A percentile compares a stretch with the other conserved stretches of the same genome.
Conservation (phyloP, 2,797 vertebrate genomes). For the Cryptoblepharus egeriae region DNA sequence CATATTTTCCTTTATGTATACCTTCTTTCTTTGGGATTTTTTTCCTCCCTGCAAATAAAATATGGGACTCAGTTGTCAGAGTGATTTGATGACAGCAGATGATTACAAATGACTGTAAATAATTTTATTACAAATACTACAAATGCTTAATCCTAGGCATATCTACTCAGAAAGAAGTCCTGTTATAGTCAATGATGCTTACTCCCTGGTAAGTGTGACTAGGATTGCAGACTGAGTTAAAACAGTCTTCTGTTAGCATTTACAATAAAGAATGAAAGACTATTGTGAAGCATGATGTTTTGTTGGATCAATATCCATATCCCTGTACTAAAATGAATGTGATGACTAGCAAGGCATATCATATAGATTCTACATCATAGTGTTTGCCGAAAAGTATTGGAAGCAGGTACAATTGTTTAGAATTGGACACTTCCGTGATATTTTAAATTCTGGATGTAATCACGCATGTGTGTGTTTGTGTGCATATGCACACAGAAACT, state of each 20-base stretch:
- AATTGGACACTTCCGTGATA: not conserved
- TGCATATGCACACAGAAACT: too few species aligned
- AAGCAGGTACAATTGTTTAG: not conserved
- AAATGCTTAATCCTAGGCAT: not conserved
- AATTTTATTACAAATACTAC: conserved; percentile 48
- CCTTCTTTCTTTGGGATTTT: not conserved
- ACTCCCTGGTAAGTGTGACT: too few species aligned
- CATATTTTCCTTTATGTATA: conserved; percentile 31
- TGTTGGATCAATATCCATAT: conserved; percentile 37
- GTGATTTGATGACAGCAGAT: conserved; percentile 59
- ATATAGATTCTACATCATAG: conserved; percentile 38
- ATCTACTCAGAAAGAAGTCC: too few species aligned
- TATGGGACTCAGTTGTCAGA: conserved; percentile 43
- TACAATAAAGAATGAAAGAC: conserved; percentile 39
- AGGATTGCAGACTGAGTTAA: conserved; percentile 7
- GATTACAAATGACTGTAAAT: too few species aligned
- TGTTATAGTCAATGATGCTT: too few species aligned
- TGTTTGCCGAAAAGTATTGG: not conserved
- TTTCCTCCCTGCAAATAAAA: conserved; percentile 39
- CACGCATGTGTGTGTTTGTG: too few species aligned
- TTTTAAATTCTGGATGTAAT: too few species aligned
- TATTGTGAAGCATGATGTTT: not conserved
- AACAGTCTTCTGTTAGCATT: conserved; percentile 1
- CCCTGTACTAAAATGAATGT: conserved; percentile 45
- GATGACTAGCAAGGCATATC: conserved; percentile 43